Conservation (phyloP, 2,113 vertebrate genomes). For the Fregata magnificens region DNA sequence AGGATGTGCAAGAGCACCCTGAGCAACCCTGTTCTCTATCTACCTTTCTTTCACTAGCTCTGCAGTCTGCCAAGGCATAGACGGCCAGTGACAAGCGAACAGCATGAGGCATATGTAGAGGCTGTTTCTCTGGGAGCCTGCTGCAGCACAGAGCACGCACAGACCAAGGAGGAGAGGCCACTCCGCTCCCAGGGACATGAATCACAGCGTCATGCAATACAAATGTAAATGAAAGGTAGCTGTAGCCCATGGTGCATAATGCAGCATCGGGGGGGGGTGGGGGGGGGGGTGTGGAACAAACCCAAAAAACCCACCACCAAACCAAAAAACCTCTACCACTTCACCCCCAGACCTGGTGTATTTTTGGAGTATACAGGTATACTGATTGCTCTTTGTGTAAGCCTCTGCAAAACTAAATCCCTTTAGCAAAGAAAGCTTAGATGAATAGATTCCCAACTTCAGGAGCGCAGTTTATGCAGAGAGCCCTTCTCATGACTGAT, state of each 20-base stretch:
- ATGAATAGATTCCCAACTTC: background rate
- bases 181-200: background rate
- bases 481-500: background rate
- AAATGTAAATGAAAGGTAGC: background rate
- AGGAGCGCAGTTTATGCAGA: background rate
- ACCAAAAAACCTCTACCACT: no score
- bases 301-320: no score
- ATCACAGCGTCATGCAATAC: background rate
- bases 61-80: background rate
- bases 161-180: background rate
- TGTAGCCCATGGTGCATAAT: background rate
- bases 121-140: background rate
- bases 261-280: background rate
- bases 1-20: background rate
- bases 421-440: background rate
- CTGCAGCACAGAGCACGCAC: background rate
- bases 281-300: no score
- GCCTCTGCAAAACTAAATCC: background rate
- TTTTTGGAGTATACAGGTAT: background rate
- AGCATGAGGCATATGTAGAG: background rate
- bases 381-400: background rate
- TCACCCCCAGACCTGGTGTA: background rate
- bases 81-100: accelerated
- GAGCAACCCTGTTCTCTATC: background rate
- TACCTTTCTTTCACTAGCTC: background rate